Conservation (phyloP, 2,113 vertebrate species). For the Tretioscincus oriximinensis region DNA sequence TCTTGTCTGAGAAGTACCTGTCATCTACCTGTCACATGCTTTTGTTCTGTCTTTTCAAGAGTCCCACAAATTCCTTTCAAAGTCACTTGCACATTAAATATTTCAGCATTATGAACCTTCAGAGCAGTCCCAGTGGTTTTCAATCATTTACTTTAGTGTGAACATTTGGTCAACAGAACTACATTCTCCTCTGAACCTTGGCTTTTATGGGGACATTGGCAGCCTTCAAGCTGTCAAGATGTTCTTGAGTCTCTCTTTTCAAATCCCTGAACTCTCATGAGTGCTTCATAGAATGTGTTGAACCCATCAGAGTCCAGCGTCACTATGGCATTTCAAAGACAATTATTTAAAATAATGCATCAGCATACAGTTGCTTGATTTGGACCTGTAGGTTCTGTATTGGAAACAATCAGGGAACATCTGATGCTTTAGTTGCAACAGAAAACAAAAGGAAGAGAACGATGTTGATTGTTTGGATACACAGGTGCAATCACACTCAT, state of each 20-base stretch:
- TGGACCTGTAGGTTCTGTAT: conserved; percentile 30
- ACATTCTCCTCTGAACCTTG: conserved; percentile 54
- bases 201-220: conserved; percentile 40
- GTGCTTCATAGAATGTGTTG: conserved; percentile 7
- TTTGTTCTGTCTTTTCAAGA: conserved; percentile 60
- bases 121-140: conserved; percentile 62
- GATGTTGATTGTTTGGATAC: neutral
- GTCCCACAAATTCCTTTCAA: conserved; percentile 61
- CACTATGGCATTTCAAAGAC: conserved; percentile 45
- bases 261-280: neutral
- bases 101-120: conserved; percentile 59
- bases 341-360: conserved; percentile 31
- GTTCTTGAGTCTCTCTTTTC: conserved; percentile 30
- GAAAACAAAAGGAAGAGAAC: conserved; percentile 30
- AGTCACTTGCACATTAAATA: conserved; percentile 64
- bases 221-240: conserved; percentile 43
- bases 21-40: conserved; percentile 56
- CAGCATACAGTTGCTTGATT: conserved; percentile 9
- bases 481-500: fast-evolving
- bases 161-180: conserved; percentile 49
- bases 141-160: conserved; percentile 64
- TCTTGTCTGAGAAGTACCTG: conserved; percentile 50
- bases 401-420: conserved; percentile 37
- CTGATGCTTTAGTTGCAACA: conserved; percentile 33
- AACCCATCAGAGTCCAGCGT: conserved; percentile 19